phyloP scores from a whole-genome alignment of 2,888 invertebrate genomes.

The Drosophila fulvimacula region DNA sequence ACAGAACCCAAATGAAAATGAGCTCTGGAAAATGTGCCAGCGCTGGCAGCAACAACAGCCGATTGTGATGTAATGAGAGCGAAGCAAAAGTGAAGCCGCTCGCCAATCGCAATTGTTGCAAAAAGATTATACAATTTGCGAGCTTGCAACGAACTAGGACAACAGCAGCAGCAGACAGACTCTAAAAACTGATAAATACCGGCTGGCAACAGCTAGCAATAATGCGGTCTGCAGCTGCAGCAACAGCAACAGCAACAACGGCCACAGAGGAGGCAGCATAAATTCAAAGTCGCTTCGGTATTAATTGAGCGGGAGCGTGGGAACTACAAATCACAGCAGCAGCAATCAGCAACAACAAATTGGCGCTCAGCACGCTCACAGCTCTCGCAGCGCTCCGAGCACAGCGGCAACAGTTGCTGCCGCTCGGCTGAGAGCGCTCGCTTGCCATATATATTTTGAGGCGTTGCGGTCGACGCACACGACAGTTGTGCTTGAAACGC shows the following conservation, averaged over 20 bases:
- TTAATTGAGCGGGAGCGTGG: conserved; percentile 71
- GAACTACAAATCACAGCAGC: conserved; percentile 69
- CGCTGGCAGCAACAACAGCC: conserved; percentile 27
- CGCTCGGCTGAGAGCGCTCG: conserved; percentile 28
- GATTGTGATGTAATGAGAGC: conserved; percentile 72
- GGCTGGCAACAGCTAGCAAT: conserved; percentile 58
- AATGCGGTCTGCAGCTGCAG: conserved; percentile 33
- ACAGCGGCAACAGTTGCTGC: conserved; percentile 43
- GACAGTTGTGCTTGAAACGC: conserved; percentile 84
- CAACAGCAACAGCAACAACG: background rate
- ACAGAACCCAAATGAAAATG: conserved; percentile 66
- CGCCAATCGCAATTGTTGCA: conserved; percentile 62
- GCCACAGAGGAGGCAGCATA: conserved; percentile 40
- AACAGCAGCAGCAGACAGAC: conserved; percentile 53
- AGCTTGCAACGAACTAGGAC: conserved; percentile 75
- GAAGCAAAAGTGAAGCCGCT: conserved; percentile 73
- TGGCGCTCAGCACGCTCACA: conserved; percentile 58
- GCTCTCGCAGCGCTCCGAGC: conserved; percentile 52
- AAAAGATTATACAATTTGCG: conserved; percentile 75
- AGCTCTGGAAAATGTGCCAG: conserved; percentile 56
- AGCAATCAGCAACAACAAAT: conserved; percentile 30
- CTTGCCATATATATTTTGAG: conserved; percentile 66
- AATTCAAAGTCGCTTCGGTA: conserved; percentile 68
- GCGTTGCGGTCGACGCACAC: conserved; percentile 62
- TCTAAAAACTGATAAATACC: conserved; percentile 59